Evolutionary conservation across 2,113 vertebrate species (phyloP).

Genomic region (Propithecus coquereli): DNA sequence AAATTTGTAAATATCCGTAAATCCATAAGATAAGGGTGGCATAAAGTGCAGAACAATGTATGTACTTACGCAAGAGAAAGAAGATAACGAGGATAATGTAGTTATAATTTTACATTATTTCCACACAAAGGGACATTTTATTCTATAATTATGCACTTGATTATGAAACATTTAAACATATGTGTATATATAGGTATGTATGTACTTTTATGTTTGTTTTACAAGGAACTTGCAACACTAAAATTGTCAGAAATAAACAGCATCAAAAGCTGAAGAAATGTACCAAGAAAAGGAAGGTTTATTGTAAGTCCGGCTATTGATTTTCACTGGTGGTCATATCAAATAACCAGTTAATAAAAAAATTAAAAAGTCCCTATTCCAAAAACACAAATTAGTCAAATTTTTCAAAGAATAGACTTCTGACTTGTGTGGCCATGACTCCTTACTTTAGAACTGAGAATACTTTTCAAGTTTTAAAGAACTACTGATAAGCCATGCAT

Average conservation of each 20-base stretch:
- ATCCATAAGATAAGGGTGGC: not conserved
- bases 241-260: not conserved
- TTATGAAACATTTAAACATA: not conserved
- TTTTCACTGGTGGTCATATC: not conserved
- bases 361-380: not conserved
- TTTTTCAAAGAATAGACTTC: not conserved
- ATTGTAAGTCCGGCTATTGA: not conserved
- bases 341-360: not conserved
- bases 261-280: not conserved
- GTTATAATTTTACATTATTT: not conserved
- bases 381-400: not conserved
- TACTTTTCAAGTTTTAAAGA: not conserved
- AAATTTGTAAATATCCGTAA: not conserved
- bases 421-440: not conserved
- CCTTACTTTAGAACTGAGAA: not conserved
- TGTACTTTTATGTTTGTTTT: too few species aligned
- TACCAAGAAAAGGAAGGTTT: not conserved
- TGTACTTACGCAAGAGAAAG: not conserved
- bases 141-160: not conserved
- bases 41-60: not conserved
- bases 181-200: too few species aligned
- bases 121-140: not conserved
- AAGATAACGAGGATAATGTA: not conserved
- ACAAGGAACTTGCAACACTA: not conserved
- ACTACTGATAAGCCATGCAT: not conserved